Conservation (phyloP, 2,888 invertebrate genomes). For the Rhingia campestris region DNA sequence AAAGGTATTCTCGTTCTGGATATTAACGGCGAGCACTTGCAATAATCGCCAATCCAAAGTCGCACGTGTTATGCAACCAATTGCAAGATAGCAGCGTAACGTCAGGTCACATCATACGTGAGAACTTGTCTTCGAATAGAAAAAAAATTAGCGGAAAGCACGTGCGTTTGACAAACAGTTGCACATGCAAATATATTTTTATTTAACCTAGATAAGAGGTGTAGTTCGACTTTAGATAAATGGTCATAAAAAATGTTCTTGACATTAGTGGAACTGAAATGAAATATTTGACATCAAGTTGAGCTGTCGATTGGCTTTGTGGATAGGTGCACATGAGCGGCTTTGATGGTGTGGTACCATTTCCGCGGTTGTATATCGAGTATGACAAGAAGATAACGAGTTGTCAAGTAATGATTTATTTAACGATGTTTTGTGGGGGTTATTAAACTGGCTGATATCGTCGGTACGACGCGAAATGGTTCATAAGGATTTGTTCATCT, state of each 20-base stretch:
- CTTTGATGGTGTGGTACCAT: no score
- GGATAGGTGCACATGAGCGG: no score
- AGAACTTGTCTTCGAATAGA: neutral
- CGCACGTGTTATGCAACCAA: slow-evolving; percentile 21
- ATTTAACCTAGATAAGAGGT: slow-evolving; percentile 40
- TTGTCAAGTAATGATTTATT: no score
- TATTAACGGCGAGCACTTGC: neutral
- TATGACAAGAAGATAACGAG: no score
- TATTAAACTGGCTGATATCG: no score
- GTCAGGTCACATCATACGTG: neutral
- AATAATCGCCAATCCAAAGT: neutral
- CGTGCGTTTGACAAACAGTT: slow-evolving; percentile 32
- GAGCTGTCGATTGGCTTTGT: neutral
- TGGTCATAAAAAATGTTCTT: neutral
- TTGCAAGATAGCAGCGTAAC: neutral
- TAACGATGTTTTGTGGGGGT: no score
- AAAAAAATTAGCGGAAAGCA: slow-evolving; percentile 10
- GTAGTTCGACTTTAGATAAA: neutral
- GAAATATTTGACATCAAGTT: slow-evolving; percentile 24
- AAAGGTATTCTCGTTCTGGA: neutral
- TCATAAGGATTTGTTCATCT: no score
- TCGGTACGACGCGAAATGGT: no score
- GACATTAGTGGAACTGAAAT: slow-evolving; percentile 23
- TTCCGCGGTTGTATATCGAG: no score
- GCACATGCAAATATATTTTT: slow-evolving; percentile 31